Base-by-base conservation (phyloP, 2,113 vertebrate species). In the Malurus elegans region DNA sequence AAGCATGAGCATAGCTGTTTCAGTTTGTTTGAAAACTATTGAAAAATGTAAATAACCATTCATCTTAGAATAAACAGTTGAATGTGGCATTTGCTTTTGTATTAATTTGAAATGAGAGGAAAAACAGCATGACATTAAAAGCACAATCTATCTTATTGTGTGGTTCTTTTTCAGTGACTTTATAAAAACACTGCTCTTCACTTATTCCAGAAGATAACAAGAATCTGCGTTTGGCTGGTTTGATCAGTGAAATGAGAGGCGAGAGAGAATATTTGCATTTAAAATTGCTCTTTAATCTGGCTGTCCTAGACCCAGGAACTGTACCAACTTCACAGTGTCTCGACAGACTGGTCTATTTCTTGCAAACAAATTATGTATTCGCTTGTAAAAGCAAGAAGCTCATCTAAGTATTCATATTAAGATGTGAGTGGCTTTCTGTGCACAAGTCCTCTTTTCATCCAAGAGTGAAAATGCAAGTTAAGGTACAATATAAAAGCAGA, bases 101-200 rank as follows among this genome's bases (percentile, higher is more conserved):
- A 95, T 89, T 76, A 92, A 67, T 80, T 82, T 86, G 58, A 75
- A 92, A 78, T 45, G 61, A 93, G 58, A 64, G 50, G 29, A 96
- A 93, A 64, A 96, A 71, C 34, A 83, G 44, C 20, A 60, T 61
- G 86, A 74, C 38, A 91, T 75, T 94, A 87, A 93, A 96, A 93
- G 56, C 54, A 81, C 66, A 57, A 65, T 92, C 36, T 86, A 34
- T 87, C 48, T 83, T 62, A 89, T 69, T 95, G 20, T 51, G 40
- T 76, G 29, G 51, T 31, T 95, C 29, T 88, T 72, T 92, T 48
- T 50, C 65, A 72, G 54, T 60, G 61, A 53, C 48, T 93, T 81
- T 53, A 57, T 47, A 56, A 83, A 90, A 90, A 15, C 31, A 54
- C 4, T 40, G 21, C 38, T 93, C 44, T 78, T 45, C 66, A 66